A percentile compares a stretch with the other conserved stretches of the same genome.
Conservation (phyloP, 2,113 vertebrate genomes). For the Himantopus leucocephalus region DNA sequence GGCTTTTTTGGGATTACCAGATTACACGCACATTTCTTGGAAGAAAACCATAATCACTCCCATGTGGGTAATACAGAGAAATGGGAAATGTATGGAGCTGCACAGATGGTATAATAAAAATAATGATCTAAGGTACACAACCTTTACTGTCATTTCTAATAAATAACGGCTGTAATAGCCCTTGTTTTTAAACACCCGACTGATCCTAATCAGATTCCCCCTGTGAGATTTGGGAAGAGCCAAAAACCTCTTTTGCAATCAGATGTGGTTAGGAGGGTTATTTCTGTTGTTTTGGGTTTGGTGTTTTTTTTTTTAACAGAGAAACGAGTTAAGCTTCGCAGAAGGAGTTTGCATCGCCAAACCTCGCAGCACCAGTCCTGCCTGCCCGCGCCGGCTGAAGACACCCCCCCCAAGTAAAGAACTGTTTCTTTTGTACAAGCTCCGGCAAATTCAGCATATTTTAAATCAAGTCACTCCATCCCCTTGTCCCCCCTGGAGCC, state of each 20-base stretch:
- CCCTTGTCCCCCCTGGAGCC: neutral
- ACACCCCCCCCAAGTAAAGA: neutral
- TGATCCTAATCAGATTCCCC: neutral
- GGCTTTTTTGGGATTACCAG: slow-evolving; percentile 14
- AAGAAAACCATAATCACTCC: slow-evolving; percentile 10
- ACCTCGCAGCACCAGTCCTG: fast-evolving
- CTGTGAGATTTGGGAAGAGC: neutral
- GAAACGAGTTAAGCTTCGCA: neutral
- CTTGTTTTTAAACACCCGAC: neutral
- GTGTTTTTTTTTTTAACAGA: neutral
- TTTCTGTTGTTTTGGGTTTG: neutral
- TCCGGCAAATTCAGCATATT: fast-evolving
- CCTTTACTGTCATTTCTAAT: neutral
- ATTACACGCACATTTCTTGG: slow-evolving; percentile 22
- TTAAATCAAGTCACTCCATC: neutral
- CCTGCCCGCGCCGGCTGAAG: fast-evolving
- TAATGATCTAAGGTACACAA: neutral
- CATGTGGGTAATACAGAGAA: neutral
- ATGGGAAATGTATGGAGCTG: neutral
- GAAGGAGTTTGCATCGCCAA: fast-evolving
- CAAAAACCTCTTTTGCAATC: neutral
- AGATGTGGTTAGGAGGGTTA: fast-evolving
- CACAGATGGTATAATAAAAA: neutral
- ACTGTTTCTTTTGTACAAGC: neutral
- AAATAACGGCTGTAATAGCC: neutral